Evolutionary conservation across 2,797 vertebrate species (phyloP), one percentile per base, ranked within the genome.

Genomic region (Acanthopagrus latus): DNA sequence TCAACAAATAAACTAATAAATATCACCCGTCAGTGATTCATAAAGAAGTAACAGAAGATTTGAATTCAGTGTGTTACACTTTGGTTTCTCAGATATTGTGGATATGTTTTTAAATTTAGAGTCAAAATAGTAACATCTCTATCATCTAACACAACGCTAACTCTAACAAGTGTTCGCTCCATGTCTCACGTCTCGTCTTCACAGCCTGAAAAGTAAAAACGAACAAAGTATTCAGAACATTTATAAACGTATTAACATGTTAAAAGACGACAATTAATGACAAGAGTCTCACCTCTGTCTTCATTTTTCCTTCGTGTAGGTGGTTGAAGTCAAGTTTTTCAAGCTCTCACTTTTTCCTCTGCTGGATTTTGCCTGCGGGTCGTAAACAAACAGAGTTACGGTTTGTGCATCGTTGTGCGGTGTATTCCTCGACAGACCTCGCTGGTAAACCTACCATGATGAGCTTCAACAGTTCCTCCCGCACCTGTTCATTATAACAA

Each of bases 381-480:
- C 44, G 46, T 86, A 38, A 33, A n/a, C 23, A 74, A 27, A 80
- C 13, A 21, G 1, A 60, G 25, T 47, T 20, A 52, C n/a, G 2
- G 52, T 7, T 1, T 3, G 54, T 43, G 38, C 64, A 20, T 60
- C 1, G 55, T 54, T 48, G 67, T 56, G 64, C 48, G 1, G 0
- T 41, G 13, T 25, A 18, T 56, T 52, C 57, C 1, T 14, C 4
- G 21, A 62, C 14, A 18, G 2, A 44, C 12, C 0, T 21, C n/a
- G n/a, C 17, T 52, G 21, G 6, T 64, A 12, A 43, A 91, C 94
- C 89, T 74, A 96, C 95, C 66, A n/a, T 86, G 44, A 95, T 50
- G 23, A 90, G 41, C 81, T 78, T 94, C 1, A 89, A 1, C 23
- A 96, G 48, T 77, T 94, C 95, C 12, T 94, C 90, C 77, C 94